phyloP scores from a whole-genome alignment of 2,888 invertebrate genomes.

The Latrodectus elegans region DNA sequence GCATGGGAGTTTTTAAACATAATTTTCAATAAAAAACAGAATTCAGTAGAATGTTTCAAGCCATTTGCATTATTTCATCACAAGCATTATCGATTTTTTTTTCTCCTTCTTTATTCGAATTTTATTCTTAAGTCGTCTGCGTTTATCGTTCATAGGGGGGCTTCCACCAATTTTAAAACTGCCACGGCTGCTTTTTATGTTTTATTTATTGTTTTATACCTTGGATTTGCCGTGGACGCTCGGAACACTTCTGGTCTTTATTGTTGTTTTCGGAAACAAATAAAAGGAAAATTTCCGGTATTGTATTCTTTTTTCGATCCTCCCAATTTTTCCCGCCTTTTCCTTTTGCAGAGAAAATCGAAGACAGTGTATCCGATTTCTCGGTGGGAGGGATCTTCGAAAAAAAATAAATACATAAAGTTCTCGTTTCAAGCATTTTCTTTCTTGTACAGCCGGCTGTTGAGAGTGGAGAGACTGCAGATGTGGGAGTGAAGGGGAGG shows the following conservation, averaged over 20 bases:
- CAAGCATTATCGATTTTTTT: slow-evolving; percentile 38
- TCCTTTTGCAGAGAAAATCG: background rate
- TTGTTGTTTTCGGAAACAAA: slow-evolving; percentile 48
- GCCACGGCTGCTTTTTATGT: slow-evolving; percentile 41
- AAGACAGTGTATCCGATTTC: too few relatives aligned
- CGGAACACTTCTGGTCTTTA: slow-evolving; percentile 43
- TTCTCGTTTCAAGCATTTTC: too few relatives aligned
- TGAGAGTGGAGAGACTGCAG: too few relatives aligned
- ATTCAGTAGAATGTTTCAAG: slow-evolving; percentile 18
- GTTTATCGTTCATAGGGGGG: slow-evolving; percentile 20
- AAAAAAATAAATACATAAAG: too few relatives aligned
- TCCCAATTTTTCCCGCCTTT: background rate
- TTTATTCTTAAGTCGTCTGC: slow-evolving; percentile 22
- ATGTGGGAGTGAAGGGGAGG: too few relatives aligned
- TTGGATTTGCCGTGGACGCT: slow-evolving; percentile 23
- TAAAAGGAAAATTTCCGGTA: slow-evolving; percentile 48
- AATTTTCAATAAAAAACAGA: too few relatives aligned
- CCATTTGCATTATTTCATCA: slow-evolving; percentile 52
- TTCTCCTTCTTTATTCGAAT: slow-evolving; percentile 27
- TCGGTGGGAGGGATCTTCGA: too few relatives aligned
- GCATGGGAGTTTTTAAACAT: too few relatives aligned
- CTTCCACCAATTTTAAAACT: slow-evolving; percentile 39
- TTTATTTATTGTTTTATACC: slow-evolving; percentile 57
- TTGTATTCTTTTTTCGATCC: slow-evolving; percentile 32
- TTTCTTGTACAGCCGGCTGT: too few relatives aligned